These are phyloP conservation scores for Scaptomyza cyrtandrae DNA, from an alignment of 2,888 invertebrate species.

Conservation along the genomic window DNA sequence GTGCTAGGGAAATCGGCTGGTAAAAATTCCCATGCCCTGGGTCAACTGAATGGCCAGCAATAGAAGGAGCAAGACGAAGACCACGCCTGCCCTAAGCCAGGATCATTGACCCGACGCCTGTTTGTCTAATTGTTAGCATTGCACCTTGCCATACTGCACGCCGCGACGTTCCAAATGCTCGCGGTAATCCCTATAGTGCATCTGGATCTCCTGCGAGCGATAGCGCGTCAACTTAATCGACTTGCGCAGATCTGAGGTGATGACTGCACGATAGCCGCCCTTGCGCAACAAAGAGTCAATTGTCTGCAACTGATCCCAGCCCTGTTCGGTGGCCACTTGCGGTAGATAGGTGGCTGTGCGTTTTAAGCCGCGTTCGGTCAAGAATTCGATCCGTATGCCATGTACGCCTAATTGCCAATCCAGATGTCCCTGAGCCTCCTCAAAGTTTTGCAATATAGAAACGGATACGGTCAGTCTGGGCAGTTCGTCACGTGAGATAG, in stretches of 20 bases:
- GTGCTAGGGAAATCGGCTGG: conserved; percentile 33
- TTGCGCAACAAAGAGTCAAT: conserved; percentile 98
- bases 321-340: conserved; percentile 99
- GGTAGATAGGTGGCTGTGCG: conserved; percentile 99
- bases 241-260: conserved; percentile 94
- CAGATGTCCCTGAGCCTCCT: conserved; percentile 96
- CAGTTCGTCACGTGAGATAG: conserved; percentile 97
- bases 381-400: conserved; percentile 99
- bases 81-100: conserved; percentile 69
- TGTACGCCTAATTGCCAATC: conserved; percentile 99
- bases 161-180: conserved; percentile 82
- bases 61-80: conserved; percentile 64
- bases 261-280: conserved; percentile 96
- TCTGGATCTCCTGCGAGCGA: conserved; percentile 97
- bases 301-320: conserved; percentile 99
- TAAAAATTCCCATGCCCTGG: conserved; percentile 47
- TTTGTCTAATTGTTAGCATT: conserved; percentile 83
- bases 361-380: conserved; percentile 96
- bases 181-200: conserved; percentile 92
- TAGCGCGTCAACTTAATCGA: conserved; percentile 97
- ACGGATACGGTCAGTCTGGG: conserved; percentile 96
- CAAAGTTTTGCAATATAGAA: conserved; percentile 96
- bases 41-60: conserved; percentile 63
- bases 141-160: conserved; percentile 83
- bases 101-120: conserved; percentile 63